phyloP scores from a whole-genome alignment of 2,888 invertebrate genomes.

The Drosophila falleni region DNA sequence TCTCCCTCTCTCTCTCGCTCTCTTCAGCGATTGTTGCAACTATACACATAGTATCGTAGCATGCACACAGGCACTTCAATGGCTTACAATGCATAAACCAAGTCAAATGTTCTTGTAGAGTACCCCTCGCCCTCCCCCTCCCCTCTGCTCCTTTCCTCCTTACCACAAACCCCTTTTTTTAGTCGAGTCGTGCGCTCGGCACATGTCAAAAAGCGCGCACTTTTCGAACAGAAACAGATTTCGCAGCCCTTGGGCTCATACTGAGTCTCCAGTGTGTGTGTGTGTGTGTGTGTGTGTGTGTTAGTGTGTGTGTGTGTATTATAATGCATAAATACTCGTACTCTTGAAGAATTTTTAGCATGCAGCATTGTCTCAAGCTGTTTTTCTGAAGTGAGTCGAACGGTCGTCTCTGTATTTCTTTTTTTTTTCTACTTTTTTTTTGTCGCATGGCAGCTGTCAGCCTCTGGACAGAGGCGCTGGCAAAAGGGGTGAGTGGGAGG shows the following conservation, averaged over 20 bases:
- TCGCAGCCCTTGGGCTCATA: slow-evolving; percentile 43
- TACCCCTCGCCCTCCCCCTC: neutral
- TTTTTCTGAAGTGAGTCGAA: slow-evolving; percentile 79
- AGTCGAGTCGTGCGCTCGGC: slow-evolving; percentile 70
- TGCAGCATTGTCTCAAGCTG: slow-evolving; percentile 81
- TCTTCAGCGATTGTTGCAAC: slow-evolving; percentile 57
- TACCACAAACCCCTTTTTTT: neutral
- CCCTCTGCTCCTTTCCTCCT: neutral
- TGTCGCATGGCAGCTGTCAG: slow-evolving; percentile 69
- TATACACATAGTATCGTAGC: slow-evolving; percentile 21
- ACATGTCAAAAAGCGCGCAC: slow-evolving; percentile 76
- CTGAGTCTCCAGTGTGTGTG: slow-evolving; percentile 3
- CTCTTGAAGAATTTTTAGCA: slow-evolving; percentile 68
- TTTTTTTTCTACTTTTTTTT: slow-evolving; percentile 19
- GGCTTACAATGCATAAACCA: slow-evolving; percentile 46
- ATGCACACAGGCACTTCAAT: slow-evolving; percentile 44
- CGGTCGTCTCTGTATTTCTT: slow-evolving; percentile 55
- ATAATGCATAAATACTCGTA: slow-evolving; percentile 64
- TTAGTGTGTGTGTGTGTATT: slow-evolving; percentile 39
- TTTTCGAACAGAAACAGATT: slow-evolving; percentile 59
- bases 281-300: slow-evolving; percentile 11
- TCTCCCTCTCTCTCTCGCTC: neutral
- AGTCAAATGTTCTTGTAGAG: slow-evolving; percentile 42
- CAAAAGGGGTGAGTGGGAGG: neutral
- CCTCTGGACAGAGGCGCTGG: slow-evolving; percentile 20